A percentile compares a stretch with the other conserved stretches of the same genome.
phyloP scores from a whole-genome alignment of 53 echinoderm and acorn worm species.

The Paelopatides confundens region DNA sequence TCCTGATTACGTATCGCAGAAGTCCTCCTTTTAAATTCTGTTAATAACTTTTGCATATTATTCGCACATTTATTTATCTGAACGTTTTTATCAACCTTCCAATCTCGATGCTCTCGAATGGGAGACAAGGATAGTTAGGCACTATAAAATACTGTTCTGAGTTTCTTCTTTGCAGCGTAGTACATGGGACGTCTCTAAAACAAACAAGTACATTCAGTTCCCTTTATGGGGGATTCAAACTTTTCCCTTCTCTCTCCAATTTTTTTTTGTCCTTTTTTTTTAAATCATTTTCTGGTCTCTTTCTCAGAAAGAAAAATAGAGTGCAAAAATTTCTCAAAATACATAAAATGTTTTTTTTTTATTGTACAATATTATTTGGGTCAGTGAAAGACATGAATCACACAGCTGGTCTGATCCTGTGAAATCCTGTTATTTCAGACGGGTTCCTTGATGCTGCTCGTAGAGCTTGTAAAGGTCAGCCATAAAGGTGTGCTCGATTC shows the following conservation, averaged over 20 bases:
- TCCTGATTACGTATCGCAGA: constrained; percentile 49
- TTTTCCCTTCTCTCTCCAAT: not conserved
- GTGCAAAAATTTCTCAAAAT: constrained; percentile 57
- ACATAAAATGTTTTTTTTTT: constrained; percentile 52
- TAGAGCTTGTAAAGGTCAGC: constrained; percentile 2
- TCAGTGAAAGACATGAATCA: constrained; percentile 60
- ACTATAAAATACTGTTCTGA: constrained; percentile 76
- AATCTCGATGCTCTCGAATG: constrained; percentile 63
- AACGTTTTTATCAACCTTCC: constrained; percentile 66
- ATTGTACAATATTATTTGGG: constrained; percentile 59
- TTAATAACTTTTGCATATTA: constrained; percentile 50
- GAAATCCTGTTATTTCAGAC: constrained; percentile 29
- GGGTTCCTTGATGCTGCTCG: constrained; percentile 7
- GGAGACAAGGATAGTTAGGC: constrained; percentile 78
- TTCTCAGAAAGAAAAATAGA: constrained; percentile 60
- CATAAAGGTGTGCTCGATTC: not conserved
- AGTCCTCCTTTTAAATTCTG: constrained; percentile 28
- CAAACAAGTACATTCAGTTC: constrained; percentile 45
- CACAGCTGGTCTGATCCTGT: constrained; percentile 56
- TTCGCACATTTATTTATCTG: constrained; percentile 32
- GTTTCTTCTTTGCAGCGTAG: constrained; percentile 72
- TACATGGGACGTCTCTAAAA: constrained; percentile 62
- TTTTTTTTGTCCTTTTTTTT: constrained; percentile 34
- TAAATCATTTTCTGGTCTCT: constrained; percentile 14
- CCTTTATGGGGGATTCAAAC: constrained; percentile 1